Percentiles rank a stretch among this genome's conserved stretches.
Evolutionary conservation across 2,797 vertebrate species (phyloP).

Genomic region (Eidolon dupreanum): DNA sequence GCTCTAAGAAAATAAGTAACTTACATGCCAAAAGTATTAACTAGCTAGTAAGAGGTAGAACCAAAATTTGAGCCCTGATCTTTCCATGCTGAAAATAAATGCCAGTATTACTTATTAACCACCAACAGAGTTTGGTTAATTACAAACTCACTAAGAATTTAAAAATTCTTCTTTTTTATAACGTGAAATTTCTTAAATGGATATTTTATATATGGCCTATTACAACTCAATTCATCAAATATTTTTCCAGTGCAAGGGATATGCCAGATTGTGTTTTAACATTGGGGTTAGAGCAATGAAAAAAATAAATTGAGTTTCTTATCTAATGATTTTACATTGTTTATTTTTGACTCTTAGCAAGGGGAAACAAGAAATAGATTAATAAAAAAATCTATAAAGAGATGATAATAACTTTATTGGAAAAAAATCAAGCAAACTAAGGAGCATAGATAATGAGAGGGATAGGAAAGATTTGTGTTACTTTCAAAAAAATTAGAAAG

Average conservation of each 20-base stretch:
- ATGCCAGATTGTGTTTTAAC: not conserved
- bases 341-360: not conserved
- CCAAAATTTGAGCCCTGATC: not conserved
- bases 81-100: not conserved
- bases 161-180: not conserved
- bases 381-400: not conserved
- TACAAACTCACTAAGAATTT: constrained; percentile 31
- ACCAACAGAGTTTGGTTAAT: not conserved
- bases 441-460: not conserved
- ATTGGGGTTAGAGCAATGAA: not conserved
- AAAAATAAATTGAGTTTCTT: not conserved
- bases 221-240: not conserved
- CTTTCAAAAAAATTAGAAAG: not conserved
- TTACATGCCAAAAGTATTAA: not conserved
- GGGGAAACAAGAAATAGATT: not conserved
- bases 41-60: not conserved
- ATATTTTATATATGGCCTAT: not conserved
- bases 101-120: not conserved
- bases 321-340: not conserved
- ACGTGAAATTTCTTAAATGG: not conserved
- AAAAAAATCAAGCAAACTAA: constrained; percentile 41
- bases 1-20: constrained; percentile 17
- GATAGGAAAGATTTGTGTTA: not conserved
- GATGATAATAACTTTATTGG: not conserved
- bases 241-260: not conserved